These are phyloP conservation scores for Ascaphus truei DNA, from an alignment of 2,113 vertebrate species.

Conservation along the genomic window DNA sequence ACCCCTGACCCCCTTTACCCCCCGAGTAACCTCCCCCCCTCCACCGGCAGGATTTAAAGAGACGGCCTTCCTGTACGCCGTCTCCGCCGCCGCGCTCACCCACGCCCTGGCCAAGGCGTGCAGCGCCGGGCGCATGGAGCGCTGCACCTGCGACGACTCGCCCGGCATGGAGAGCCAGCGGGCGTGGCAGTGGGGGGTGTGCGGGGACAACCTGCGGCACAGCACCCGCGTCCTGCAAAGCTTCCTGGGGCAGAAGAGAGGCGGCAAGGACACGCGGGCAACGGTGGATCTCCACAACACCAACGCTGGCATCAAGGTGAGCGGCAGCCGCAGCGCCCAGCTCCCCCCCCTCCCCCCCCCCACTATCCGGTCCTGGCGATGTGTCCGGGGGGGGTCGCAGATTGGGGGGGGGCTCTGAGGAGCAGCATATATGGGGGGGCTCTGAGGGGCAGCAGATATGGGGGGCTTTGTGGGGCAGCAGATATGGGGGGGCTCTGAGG, in stretches of 20 bases:
- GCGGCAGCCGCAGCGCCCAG: not conserved
- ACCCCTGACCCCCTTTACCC: no score
- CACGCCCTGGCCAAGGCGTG: conserved; percentile 91
- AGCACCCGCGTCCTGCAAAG: conserved; percentile 94
- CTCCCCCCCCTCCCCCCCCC: no score
- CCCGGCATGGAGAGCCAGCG: conserved; percentile 89
- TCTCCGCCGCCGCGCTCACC: conserved; percentile 87
- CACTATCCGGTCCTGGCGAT: no score
- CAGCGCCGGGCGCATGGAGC: conserved; percentile 94
- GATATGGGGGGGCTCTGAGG: no score
- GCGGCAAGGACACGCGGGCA: conserved; percentile 90
- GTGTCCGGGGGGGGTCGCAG: no score
- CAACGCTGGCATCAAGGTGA: conserved; percentile 89
- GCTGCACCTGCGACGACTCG: conserved; percentile 95
- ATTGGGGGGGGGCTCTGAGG: no score
- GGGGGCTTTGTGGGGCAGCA: no score
- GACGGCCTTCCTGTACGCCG: conserved; percentile 88
- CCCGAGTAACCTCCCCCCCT: no score
- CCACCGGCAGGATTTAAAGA: conserved; percentile 92
- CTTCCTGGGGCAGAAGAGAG: conserved; percentile 88
- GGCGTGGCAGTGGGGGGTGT: conserved; percentile 97
- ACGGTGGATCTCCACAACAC: conserved; percentile 91
- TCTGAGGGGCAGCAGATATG: no score
- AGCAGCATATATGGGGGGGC: no score
- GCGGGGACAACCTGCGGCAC: conserved; percentile 96